phyloP scores from a whole-genome alignment of 2,888 invertebrate genomes.

The Archips xylosteana region DNA sequence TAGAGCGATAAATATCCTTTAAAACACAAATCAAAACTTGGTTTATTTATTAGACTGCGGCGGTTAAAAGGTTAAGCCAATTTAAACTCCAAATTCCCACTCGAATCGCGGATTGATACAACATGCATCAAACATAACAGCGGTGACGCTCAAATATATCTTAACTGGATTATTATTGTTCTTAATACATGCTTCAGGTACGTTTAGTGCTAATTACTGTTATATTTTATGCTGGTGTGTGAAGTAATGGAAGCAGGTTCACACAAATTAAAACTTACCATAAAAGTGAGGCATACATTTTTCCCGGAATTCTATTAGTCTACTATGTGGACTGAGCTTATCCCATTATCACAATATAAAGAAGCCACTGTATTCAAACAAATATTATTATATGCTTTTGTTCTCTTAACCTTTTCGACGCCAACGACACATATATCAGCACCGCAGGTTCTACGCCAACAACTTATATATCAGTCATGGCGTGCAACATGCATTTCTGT shows the following conservation, averaged over 20 bases:
- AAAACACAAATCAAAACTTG: no score
- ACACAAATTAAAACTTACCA: conserved; percentile 39
- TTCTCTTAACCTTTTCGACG: no score
- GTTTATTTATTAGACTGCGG: no score
- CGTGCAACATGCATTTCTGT: no score
- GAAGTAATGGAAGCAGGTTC: conserved; percentile 76
- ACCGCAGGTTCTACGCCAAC: no score
- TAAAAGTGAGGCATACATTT: not conserved
- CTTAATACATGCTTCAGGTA: not conserved
- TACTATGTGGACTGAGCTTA: no score
- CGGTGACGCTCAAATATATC: not conserved
- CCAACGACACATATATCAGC: no score
- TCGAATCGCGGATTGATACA: not conserved
- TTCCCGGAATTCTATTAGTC: not conserved
- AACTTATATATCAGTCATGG: no score
- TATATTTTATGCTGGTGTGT: not conserved
- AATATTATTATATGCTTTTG: no score
- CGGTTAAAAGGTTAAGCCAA: not conserved
- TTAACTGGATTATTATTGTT: not conserved
- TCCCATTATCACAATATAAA: no score
- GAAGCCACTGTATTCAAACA: no score
- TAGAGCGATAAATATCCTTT: no score
- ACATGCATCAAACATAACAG: conserved; percentile 5
- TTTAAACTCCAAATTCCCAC: not conserved
- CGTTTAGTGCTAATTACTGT: not conserved